Evolutionary conservation across 1,140 invertebrate genomes (phyloP), one percentile per base, ranked within the genome.

Genomic region (Drosophila mayri): DNA sequence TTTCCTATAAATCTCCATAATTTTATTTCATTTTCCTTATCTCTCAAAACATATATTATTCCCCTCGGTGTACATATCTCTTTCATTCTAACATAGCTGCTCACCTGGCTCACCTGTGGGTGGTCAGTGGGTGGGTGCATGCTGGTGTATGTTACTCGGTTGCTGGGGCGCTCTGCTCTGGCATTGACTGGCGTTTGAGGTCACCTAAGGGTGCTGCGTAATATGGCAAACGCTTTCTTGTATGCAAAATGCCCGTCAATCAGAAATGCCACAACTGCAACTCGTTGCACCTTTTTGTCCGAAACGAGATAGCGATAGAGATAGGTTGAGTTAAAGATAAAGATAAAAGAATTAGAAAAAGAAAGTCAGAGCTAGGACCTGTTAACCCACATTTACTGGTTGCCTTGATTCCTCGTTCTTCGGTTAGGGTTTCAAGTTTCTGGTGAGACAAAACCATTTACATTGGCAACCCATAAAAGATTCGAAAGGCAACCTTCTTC

Each of bases 231-330:
- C 11, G 37, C n/a, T 22, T 37, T 22, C 52, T 59, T 30, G 37
- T 73, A 72, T 60, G 67, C 54, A 73, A 73, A 73, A 43, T 43
- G 67, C 22, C 28, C 54, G 70, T 73, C 70, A 73, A 60, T 73
- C 70, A 73, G n/a, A 73, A 60, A 41, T 73, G 70, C 70, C 70
- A 73, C 70, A 72, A 73, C 52, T 73, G 70, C 70, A 73, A 43
- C 67, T 14, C 54, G 35, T 59, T 46, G 67, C 68, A 47, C 30
- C 43, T 66, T 52, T 49, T 12, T 6, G 14, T 14, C 16, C 16
- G 14, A 16, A 49, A 38, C 14, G 16, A 50, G 40, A 7, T 18
- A 6, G 10, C 12, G 16, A 18, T 16, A 30, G 18, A 22, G 18
- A 22, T 11, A 8, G 2, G 22, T 10, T 0, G 6, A 14, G 32